phyloP scores from a whole-genome alignment of 2,888 invertebrate genomes.

The Pseudococcus viburni region DNA sequence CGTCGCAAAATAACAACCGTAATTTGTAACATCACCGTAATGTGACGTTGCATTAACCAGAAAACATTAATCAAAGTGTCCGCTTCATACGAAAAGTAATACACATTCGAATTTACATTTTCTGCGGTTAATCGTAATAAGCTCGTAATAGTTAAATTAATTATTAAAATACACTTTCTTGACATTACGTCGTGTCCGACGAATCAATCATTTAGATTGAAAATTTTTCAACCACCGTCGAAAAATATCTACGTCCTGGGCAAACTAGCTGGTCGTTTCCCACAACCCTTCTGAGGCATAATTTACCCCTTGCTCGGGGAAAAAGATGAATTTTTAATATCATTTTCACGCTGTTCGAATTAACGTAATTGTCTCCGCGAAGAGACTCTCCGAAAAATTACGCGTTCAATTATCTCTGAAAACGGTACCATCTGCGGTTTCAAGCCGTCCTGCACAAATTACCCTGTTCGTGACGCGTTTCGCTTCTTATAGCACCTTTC shows the following conservation, averaged over 20 bases:
- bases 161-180: constrained; percentile 18
- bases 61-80: constrained; percentile 60
- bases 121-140: constrained; percentile 32
- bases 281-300: too few relatives aligned
- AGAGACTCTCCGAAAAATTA: neutral
- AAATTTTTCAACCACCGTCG: neutral
- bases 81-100: constrained; percentile 34
- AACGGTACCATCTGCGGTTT: constrained; percentile 19
- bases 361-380: neutral
- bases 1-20: constrained; percentile 43
- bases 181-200: neutral
- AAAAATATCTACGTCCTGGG: neutral
- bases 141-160: constrained; percentile 33
- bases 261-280: too few relatives aligned
- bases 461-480: too few relatives aligned
- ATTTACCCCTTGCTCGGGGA: neutral
- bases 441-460: neutral
- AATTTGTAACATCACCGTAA: constrained; percentile 60
- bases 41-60: constrained; percentile 57
- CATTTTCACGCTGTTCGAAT: neutral
- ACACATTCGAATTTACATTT: constrained; percentile 56
- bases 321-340: neutral
- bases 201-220: constrained; percentile 34
- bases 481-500: too few relatives aligned
- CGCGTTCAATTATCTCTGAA: neutral